phyloP scores from a whole-genome alignment of 2,113 vertebrate genomes.

The Oryzias woworae region DNA sequence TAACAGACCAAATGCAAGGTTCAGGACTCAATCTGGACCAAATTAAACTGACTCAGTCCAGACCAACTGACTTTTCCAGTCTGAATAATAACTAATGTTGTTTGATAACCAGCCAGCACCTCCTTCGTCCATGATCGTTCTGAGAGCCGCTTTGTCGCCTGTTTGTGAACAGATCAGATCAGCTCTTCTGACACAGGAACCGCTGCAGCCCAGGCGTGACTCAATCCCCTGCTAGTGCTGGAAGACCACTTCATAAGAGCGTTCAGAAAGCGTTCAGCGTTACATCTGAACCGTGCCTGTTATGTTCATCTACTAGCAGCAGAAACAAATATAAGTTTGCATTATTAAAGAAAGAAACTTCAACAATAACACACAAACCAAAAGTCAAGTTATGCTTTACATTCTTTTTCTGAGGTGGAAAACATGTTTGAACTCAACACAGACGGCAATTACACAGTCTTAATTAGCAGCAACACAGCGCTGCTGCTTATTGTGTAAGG shows the following conservation, averaged over 20 bases:
- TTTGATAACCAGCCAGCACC: conserved; percentile 24
- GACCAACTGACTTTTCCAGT: too few relatives aligned
- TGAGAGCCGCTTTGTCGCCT: conserved; percentile 36
- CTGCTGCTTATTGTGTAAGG: conserved; percentile 34
- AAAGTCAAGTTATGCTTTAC: conserved; percentile 21
- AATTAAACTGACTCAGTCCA: too few relatives aligned
- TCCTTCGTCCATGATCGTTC: conserved; percentile 17
- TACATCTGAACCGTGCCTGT: too few relatives aligned
- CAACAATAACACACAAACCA: conserved; percentile 12
- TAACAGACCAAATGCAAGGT: too few relatives aligned
- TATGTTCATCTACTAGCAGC: background rate
- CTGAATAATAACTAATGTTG: background rate
- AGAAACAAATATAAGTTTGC: conserved; percentile 1
- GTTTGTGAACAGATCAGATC: conserved; percentile 49
- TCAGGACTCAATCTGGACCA: too few relatives aligned
- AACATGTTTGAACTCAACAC: conserved; percentile 25
- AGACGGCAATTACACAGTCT: conserved; percentile 19
- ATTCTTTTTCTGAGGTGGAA: conserved; percentile 22
- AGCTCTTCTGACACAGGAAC: conserved; percentile 24
- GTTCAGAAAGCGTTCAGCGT: background rate
- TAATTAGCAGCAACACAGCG: conserved; percentile 30
- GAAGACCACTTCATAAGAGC: conserved; percentile 14
- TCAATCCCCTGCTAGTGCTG: conserved; percentile 44
- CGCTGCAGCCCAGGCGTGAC: conserved; percentile 27
- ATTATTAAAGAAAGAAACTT: background rate